Percentiles rank a stretch among this genome's conserved stretches.
phyloP scores from a whole-genome alignment of 92 coral and sea anemone species.

The Phymanthus crucifer region DNA sequence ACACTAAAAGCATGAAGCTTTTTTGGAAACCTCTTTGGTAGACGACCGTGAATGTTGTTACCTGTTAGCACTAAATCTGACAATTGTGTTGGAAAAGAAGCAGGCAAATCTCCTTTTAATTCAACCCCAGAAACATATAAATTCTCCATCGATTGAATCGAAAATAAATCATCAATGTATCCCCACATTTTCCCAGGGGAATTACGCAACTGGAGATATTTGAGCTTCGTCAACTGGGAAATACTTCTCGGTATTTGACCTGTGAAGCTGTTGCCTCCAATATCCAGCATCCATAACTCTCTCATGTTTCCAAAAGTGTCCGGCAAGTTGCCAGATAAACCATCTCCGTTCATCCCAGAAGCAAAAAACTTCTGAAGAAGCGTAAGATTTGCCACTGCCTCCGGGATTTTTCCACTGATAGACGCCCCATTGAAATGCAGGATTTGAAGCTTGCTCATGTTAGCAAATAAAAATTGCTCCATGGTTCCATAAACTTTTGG shows the following conservation, averaged over 20 bases:
- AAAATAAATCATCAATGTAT: conserved; percentile 30
- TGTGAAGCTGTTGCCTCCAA: conserved; percentile 50
- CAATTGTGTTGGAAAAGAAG: conserved; percentile 11
- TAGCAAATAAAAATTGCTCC: conserved; percentile 38
- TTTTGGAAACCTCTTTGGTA: conserved; percentile 22
- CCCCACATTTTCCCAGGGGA: conserved; percentile 49
- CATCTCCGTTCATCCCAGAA: conserved; percentile 34
- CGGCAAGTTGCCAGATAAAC: conserved; percentile 53
- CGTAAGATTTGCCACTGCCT: conserved; percentile 22
- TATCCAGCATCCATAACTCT: conserved; percentile 34
- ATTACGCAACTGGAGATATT: conserved; percentile 43
- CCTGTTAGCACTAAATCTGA: conserved; percentile 36
- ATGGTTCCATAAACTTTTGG: conserved; percentile 37
- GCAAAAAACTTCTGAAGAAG: conserved; percentile 43
- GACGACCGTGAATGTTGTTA: conserved; percentile 43
- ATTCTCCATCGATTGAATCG: conserved; percentile 23
- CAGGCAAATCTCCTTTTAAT: conserved; percentile 48
- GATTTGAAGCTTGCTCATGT: conserved; percentile 46
- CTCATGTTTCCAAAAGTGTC: conserved; percentile 55
- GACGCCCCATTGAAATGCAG: conserved; percentile 19
- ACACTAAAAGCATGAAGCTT: conserved; percentile 28
- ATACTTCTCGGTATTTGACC: conserved; percentile 58
- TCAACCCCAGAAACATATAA: conserved; percentile 40
- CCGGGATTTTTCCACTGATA: conserved; percentile 36
- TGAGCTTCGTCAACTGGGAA: conserved; percentile 26